Base-by-base conservation (phyloP, 2,113 vertebrate species). In the Engraulis encrasicolus region DNA sequence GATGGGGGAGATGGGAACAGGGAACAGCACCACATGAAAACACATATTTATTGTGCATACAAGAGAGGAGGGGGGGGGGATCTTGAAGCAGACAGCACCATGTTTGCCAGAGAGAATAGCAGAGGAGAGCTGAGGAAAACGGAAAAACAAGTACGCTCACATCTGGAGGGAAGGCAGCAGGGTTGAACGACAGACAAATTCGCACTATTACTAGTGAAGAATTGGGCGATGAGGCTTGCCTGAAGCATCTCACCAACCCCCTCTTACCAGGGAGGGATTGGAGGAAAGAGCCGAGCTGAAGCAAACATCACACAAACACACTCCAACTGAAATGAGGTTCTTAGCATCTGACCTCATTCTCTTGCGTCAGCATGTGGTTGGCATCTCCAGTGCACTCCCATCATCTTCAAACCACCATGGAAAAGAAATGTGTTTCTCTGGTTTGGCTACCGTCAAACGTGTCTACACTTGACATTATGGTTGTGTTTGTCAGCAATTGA, bases 281-380 rank as follows among this genome's bases (percentile, higher is more conserved):
- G 9, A 9, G 40, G 40, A 9, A 9, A 45, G 40, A 9, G 9
- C 40, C 9, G 40, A 45, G 9, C 40, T 45, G 40, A 45, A 45
- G 40, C 40, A n/a, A n/a, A n/a, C n/a, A n/a, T n/a, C 58, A 27
- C 58, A 23, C 58, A 66, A 1, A 66, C 58, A 23, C 58, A 66
- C 58, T n/a, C 6, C 0, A 19, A 66, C 58, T 27, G 6, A 66
- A 9, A 23, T 74, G 27, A 74, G 15, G 66, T 15, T 15, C 66
- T 74, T 74, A 34, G 66, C 66, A 31, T 74, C 31, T 74, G 66
- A 74, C 66, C 66, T 74, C 66, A 74, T 74, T 74, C 66, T 74
- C 66, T 34, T 12, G 66, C 12, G 23, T 74, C 66, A 15, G 2
- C 12, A 6, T 74, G 66, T 74, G 66, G 61, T 23, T 71, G 61